Percentiles rank a stretch among this genome's conserved stretches.
These are phyloP conservation scores for Plectropomus leopardus DNA, from an alignment of 2,113 vertebrate genomes.

Conservation along the genomic window DNA sequence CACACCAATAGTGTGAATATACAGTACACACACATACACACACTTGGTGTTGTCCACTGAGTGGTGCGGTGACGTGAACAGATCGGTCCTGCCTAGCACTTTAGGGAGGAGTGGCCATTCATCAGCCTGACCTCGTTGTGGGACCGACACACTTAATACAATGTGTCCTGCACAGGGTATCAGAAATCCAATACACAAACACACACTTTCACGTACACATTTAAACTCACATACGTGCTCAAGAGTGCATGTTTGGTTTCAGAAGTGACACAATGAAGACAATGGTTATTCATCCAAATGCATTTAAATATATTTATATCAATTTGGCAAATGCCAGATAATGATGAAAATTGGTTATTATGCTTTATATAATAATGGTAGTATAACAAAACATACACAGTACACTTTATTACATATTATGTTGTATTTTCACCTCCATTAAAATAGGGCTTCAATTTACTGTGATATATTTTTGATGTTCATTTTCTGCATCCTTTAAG, in stretches of 20 bases:
- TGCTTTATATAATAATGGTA: neutral
- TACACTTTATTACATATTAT: neutral
- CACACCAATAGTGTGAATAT: neutral
- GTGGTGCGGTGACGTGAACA: constrained; percentile 48
- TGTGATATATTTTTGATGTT: neutral
- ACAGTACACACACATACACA: neutral
- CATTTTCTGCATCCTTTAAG: neutral
- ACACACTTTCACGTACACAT: constrained; percentile 21
- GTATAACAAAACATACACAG: neutral
- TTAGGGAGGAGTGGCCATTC: constrained; percentile 50
- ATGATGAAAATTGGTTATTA: neutral
- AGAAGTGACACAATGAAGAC: neutral
- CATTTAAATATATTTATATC: neutral
- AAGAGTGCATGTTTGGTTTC: neutral
- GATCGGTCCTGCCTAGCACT: constrained; percentile 50
- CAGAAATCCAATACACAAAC: neutral
- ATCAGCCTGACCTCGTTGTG: constrained; percentile 73
- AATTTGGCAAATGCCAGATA: neutral
- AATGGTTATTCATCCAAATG: too few relatives aligned
- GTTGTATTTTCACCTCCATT: neutral
- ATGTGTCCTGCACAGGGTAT: constrained; percentile 21
- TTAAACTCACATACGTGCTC: neutral
- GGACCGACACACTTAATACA: constrained; percentile 54
- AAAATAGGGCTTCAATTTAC: neutral
- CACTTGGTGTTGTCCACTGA: constrained; percentile 32